These are phyloP conservation scores for Ctenomys sociabilis DNA, from an alignment of 2,113 vertebrate genomes.

Conservation along the genomic window DNA sequence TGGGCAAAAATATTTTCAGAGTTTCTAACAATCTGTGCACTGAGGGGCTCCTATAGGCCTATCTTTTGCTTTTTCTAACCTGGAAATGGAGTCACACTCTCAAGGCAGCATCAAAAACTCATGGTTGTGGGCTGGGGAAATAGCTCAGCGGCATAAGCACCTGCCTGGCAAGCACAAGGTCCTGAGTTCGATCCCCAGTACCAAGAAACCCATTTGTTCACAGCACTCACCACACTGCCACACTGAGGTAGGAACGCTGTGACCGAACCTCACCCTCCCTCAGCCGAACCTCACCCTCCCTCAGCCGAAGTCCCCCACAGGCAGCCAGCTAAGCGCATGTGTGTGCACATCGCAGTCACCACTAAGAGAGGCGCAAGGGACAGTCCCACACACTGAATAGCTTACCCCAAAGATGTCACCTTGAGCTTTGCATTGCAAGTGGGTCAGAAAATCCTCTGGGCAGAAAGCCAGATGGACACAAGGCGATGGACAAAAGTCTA, in stretches of 20 bases:
- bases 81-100: not conserved
- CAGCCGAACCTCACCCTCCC: not conserved
- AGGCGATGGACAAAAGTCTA: not conserved
- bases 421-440: not conserved
- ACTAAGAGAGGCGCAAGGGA: not conserved
- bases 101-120: not conserved
- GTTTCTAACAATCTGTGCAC: conserved; percentile 1
- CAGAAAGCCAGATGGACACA: accelerated
- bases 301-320: not conserved
- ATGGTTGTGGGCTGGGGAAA: too few relatives aligned
- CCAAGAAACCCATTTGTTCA: not conserved
- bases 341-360: not conserved
- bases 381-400: not conserved
- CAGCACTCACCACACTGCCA: accelerated
- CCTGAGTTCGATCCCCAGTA: too few relatives aligned
- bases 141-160: too few relatives aligned
- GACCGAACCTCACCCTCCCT: not conserved
- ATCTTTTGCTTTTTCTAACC: not conserved
- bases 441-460: accelerated
- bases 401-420: not conserved
- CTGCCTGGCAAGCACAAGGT: too few relatives aligned
- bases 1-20: conserved; percentile 12
- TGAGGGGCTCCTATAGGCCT: not conserved
- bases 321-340: not conserved
- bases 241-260: not conserved